phyloP scores from a whole-genome alignment of 1,140 invertebrate genomes.

The Penaeus vannamei region DNA sequence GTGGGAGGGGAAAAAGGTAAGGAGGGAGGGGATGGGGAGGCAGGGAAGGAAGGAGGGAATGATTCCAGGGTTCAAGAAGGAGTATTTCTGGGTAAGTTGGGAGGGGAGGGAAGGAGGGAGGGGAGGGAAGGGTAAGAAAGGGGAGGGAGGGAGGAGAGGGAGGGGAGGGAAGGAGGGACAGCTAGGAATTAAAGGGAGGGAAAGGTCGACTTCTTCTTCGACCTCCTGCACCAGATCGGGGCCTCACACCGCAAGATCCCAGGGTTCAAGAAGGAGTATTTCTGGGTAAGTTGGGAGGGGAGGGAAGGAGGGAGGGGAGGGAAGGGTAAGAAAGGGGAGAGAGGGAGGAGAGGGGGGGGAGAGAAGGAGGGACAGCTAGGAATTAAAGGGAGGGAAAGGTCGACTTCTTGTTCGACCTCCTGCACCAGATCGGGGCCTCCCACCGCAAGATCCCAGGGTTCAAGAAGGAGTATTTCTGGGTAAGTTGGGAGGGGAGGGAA shows the following conservation, averaged over 20 bases:
- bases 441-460: slow-evolving; percentile 88
- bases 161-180: too few relatives aligned
- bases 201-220: slow-evolving; percentile 83
- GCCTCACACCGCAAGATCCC: slow-evolving; percentile 86
- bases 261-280: slow-evolving; percentile 87
- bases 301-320: too few relatives aligned
- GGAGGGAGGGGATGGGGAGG: too few relatives aligned
- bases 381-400: slow-evolving; percentile 77
- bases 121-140: too few relatives aligned
- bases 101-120: too few relatives aligned
- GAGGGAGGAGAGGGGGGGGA: background rate
- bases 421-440: slow-evolving; percentile 85
- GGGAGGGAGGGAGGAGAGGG: too few relatives aligned
- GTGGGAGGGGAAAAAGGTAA: too few relatives aligned
- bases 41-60: too few relatives aligned
- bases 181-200: too few relatives aligned
- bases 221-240: slow-evolving; percentile 86
- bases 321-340: background rate
- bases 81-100: too few relatives aligned
- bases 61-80: too few relatives aligned
- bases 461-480: slow-evolving; percentile 89
- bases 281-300: slow-evolving; percentile 78
- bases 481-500: slow-evolving; percentile 69
- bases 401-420: slow-evolving; percentile 86
- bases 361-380: background rate